These are phyloP conservation scores for Pavo muticus DNA, from an alignment of 2,113 vertebrate genomes.

Conservation along the genomic window DNA sequence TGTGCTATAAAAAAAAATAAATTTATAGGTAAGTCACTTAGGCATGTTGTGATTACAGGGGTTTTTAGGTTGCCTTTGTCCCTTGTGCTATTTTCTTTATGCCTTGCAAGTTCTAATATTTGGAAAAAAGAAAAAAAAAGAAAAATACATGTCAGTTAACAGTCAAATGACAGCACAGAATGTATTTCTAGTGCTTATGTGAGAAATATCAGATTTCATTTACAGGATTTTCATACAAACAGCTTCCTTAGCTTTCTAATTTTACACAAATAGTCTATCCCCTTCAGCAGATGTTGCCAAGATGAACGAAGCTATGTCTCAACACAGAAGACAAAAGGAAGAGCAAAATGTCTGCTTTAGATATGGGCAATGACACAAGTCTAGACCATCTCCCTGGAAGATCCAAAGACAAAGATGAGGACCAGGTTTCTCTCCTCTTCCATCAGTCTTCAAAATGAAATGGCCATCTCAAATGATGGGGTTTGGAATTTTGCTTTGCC, in stretches of 20 bases:
- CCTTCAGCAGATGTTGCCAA: background rate
- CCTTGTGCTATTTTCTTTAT: background rate
- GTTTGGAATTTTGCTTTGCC: background rate
- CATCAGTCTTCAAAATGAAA: background rate
- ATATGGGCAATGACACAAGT: fast-evolving
- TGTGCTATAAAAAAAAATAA: background rate
- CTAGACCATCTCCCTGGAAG: background rate
- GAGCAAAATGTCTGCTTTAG: background rate
- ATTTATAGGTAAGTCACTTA: constrained; percentile 13
- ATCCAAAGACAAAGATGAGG: background rate
- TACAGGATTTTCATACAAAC: background rate
- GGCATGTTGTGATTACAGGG: background rate
- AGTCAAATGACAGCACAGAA: background rate
- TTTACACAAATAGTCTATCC: background rate
- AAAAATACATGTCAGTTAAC: background rate
- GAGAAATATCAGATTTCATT: background rate
- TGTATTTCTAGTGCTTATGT: background rate
- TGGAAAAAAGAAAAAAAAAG: too few relatives aligned
- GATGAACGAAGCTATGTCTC: background rate
- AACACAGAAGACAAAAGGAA: background rate
- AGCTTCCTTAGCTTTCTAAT: background rate
- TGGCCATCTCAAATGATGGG: fast-evolving
- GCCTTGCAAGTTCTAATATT: background rate
- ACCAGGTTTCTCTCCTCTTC: background rate
- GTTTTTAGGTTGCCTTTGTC: background rate